phyloP scores from a whole-genome alignment of 2,888 invertebrate species.

The Drosophila stalkeri region DNA sequence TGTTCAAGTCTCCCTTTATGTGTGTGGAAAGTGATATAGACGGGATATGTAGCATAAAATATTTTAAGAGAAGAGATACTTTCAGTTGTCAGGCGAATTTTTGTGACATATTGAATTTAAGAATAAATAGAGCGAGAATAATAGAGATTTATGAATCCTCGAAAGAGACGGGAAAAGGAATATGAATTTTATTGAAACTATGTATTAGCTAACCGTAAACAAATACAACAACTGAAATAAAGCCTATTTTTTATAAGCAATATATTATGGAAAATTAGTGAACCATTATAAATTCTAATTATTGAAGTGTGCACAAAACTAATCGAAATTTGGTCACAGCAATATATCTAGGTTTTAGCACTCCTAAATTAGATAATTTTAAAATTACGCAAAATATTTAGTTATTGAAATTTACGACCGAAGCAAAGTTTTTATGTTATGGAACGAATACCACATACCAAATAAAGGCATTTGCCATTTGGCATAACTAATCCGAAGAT shows the following conservation, averaged over 20 bases:
- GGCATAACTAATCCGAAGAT: constrained; percentile 47
- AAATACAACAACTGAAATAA: no score
- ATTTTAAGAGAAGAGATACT: constrained; percentile 14
- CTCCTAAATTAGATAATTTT: constrained; percentile 9
- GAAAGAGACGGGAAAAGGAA: no score
- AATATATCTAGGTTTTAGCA: neutral
- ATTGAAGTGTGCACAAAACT: neutral
- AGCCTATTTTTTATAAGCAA: no score
- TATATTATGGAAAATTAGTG: no score
- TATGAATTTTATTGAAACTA: no score
- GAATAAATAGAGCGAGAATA: neutral
- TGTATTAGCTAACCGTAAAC: no score
- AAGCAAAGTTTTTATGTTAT: neutral
- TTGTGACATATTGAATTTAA: neutral
- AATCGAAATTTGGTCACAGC: neutral
- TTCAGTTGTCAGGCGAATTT: constrained; percentile 26
- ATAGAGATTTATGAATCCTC: no score
- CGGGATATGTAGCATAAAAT: constrained; percentile 9
- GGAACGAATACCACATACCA: constrained; percentile 19
- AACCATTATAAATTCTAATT: neutral
- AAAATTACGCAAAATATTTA: constrained; percentile 25
- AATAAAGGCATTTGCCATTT: constrained; percentile 46
- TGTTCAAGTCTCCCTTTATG: neutral
- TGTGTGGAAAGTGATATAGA: constrained; percentile 8
- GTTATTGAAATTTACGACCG: constrained; percentile 25